These are phyloP conservation scores for Pogonomyrmex barbatus DNA, from an alignment of 1,140 invertebrate genomes.

Conservation along the genomic window DNA sequence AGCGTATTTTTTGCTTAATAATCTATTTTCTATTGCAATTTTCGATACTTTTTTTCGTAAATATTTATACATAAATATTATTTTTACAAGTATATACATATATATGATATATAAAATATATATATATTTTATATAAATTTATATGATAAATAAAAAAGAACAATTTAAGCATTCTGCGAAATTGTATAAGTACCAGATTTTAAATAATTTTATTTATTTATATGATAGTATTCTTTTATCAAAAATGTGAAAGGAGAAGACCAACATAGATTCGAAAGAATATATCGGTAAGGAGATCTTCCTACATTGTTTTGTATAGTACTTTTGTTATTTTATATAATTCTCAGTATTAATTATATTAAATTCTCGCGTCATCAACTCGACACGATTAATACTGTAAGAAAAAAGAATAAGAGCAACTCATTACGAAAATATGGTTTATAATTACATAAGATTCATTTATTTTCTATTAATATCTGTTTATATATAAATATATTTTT, in stretches of 20 bases:
- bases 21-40: background rate
- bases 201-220: background rate
- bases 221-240: constrained; percentile 4
- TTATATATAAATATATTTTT: background rate
- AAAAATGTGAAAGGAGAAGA: background rate
- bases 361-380: background rate
- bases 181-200: background rate
- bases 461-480: constrained; percentile 1
- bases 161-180: background rate
- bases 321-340: background rate
- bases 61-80: background rate
- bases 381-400: background rate
- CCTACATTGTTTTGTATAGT: background rate
- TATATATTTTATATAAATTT: constrained; percentile 31
- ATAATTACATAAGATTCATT: background rate
- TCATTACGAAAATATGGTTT: background rate
- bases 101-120: background rate
- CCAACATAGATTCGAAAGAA: background rate
- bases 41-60: constrained; percentile 13
- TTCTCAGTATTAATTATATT: background rate
- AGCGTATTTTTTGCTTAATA: background rate
- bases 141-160: background rate
- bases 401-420: background rate
- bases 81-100: background rate
- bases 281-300: background rate